Percentiles rank a stretch among this genome's conserved stretches.
Evolutionary conservation across 2,113 vertebrate species (phyloP).

Genomic region (Naja naja): DNA sequence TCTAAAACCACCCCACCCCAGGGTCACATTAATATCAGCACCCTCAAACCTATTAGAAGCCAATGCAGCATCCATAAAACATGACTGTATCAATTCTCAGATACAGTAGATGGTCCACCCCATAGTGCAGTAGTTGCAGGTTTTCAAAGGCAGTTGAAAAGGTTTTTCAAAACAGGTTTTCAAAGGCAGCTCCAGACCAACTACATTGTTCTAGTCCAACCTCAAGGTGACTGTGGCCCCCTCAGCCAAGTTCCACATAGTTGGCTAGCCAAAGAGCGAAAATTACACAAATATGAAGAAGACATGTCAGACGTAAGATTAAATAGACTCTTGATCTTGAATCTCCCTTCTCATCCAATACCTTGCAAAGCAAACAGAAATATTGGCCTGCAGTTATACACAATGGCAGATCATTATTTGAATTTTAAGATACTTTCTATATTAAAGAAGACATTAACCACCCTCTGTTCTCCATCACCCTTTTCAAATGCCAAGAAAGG

Average conservation of each 20-base stretch:
- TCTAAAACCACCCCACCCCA: no score
- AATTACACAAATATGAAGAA: background rate
- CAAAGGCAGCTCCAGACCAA: background rate
- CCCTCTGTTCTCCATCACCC: background rate
- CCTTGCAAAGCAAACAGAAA: background rate
- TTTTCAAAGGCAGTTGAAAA: background rate
- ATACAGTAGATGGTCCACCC: background rate
- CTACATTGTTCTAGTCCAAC: background rate
- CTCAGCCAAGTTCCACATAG: background rate
- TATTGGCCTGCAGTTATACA: background rate
- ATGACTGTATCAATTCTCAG: background rate
- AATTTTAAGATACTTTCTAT: background rate
- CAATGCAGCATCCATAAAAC: background rate
- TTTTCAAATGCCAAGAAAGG: background rate
- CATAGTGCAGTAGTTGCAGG: background rate
- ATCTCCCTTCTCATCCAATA: background rate
- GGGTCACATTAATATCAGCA: background rate
- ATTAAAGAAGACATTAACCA: background rate
- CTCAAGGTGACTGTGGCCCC: background rate
- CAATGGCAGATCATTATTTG: background rate
- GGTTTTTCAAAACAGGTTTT: background rate
- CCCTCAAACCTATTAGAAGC: background rate
- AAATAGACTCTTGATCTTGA: background rate
- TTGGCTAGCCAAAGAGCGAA: background rate
- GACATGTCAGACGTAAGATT: background rate